Percentiles rank a stretch among this genome's conserved stretches.
phyloP scores from a whole-genome alignment of 2,113 vertebrate species.

The Prolemur simus region DNA sequence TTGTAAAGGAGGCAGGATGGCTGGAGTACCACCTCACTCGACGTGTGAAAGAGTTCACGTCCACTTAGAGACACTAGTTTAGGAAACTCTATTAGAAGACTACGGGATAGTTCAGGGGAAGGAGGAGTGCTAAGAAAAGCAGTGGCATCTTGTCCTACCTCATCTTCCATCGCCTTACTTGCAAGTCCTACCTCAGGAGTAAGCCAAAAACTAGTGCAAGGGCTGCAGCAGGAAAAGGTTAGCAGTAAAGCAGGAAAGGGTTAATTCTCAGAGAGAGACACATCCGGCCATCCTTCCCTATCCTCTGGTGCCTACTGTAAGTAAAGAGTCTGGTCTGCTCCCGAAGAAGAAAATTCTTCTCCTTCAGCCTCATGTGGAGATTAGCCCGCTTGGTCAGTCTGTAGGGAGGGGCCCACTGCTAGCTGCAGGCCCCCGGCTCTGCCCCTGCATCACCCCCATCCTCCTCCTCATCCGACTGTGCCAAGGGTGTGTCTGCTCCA shows the following conservation, averaged over 20 bases:
- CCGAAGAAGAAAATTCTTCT: too few relatives aligned
- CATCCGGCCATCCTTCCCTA: constrained; percentile 50
- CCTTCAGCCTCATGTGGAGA: constrained; percentile 1
- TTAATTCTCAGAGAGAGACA: constrained; percentile 73
- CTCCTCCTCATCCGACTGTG: constrained; percentile 94
- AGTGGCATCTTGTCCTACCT: constrained; percentile 4
- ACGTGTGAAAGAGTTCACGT: background rate
- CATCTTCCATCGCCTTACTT: background rate
- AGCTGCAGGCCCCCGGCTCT: constrained; percentile 84
- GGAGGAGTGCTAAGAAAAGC: constrained; percentile 18
- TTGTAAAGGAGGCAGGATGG: constrained; percentile 1
- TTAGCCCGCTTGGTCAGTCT: constrained; percentile 69
- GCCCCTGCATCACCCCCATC: constrained; percentile 89
- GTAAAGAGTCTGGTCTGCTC: constrained; percentile 56
- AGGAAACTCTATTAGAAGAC: background rate
- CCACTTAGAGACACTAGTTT: constrained; percentile 22
- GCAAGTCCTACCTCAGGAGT: constrained; percentile 24
- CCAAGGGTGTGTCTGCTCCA: constrained; percentile 89
- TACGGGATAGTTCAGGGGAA: background rate
- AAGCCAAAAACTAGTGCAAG: background rate
- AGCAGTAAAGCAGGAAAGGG: constrained; percentile 79
- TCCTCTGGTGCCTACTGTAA: constrained; percentile 58
- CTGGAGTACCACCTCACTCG: background rate
- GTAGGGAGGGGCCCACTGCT: constrained; percentile 59
- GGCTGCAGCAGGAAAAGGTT: constrained; percentile 76